Conservation (phyloP, 2,888 invertebrate genomes). For the Nysson spinosus region DNA sequence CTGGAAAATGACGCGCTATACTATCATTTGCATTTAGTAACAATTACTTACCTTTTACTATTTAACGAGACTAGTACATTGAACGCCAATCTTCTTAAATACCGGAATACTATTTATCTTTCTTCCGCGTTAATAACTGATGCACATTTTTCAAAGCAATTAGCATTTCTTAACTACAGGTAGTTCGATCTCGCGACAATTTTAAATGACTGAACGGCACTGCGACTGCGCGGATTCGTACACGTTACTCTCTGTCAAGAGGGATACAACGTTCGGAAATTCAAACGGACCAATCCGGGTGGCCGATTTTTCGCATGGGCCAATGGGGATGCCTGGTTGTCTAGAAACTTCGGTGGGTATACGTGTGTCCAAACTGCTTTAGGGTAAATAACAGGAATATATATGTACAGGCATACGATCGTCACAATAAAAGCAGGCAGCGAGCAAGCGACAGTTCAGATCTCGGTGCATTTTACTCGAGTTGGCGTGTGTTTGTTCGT, state of each 20-base stretch:
- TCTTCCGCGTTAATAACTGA: too few relatives aligned
- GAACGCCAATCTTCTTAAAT: too few relatives aligned
- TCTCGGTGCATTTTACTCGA: conserved; percentile 45
- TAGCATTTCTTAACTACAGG: too few relatives aligned
- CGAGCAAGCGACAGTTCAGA: conserved; percentile 58
- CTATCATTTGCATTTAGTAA: too few relatives aligned
- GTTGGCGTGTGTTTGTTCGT: conserved; percentile 37
- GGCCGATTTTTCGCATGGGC: background rate
- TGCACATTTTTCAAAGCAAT: too few relatives aligned
- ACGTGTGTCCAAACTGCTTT: conserved; percentile 23
- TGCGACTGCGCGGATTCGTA: conserved; percentile 17
- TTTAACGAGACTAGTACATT: too few relatives aligned
- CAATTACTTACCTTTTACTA: too few relatives aligned
- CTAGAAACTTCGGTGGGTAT: conserved; percentile 9
- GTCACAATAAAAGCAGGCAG: conserved; percentile 67
- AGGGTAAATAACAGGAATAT: conserved; percentile 42
- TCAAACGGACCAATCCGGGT: conserved; percentile 45
- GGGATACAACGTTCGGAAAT: conserved; percentile 27
- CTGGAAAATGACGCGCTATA: too few relatives aligned
- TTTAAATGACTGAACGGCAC: conserved; percentile 35
- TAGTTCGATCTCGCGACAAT: background rate
- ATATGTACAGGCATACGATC: conserved; percentile 46
- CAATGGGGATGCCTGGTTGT: conserved; percentile 13
- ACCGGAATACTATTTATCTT: too few relatives aligned
- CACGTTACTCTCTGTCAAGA: conserved; percentile 15